Conservation (phyloP, 1,140 invertebrate species). For the Leptinotarsa defecta region DNA sequence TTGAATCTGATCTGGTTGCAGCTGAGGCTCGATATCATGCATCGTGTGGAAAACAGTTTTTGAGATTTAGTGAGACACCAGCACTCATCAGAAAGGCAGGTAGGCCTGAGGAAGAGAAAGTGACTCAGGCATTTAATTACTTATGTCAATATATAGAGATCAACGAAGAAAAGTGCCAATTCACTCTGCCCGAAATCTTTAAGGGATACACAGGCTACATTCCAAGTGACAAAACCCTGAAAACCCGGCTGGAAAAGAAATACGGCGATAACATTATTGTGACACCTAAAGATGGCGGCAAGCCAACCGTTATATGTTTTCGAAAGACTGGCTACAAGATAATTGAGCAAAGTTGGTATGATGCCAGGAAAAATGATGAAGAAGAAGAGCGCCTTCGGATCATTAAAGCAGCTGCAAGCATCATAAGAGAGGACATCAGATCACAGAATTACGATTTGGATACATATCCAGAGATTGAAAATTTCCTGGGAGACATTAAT, state of each 20-base stretch:
- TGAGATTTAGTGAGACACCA: background rate
- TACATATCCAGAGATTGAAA: slow-evolving; percentile 47
- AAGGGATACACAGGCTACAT: background rate
- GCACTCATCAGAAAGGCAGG: background rate
- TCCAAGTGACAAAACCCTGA: slow-evolving; percentile 4
- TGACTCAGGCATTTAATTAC: background rate
- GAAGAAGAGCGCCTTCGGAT: slow-evolving; percentile 44
- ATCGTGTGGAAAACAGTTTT: background rate
- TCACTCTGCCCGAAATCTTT: background rate
- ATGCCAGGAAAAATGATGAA: slow-evolving; percentile 40
- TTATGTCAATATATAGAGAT: slow-evolving; percentile 9
- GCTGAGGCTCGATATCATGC: slow-evolving; percentile 12
- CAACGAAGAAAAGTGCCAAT: slow-evolving; percentile 9
- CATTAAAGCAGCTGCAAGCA: slow-evolving; percentile 51
- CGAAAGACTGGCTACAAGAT: slow-evolving; percentile 19
- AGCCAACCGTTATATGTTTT: background rate
- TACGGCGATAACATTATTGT: slow-evolving; percentile 11
- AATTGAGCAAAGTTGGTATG: slow-evolving; percentile 44
- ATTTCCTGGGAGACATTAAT: slow-evolving; percentile 44
- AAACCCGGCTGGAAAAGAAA: background rate
- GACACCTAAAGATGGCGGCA: background rate
- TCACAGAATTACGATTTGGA: slow-evolving; percentile 46
- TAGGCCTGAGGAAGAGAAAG: background rate
- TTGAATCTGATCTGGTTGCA: background rate
- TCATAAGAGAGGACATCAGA: slow-evolving; percentile 54